Base-by-base conservation (phyloP, 2,888 invertebrate genomes). In the Eupelmus urozonus region DNA sequence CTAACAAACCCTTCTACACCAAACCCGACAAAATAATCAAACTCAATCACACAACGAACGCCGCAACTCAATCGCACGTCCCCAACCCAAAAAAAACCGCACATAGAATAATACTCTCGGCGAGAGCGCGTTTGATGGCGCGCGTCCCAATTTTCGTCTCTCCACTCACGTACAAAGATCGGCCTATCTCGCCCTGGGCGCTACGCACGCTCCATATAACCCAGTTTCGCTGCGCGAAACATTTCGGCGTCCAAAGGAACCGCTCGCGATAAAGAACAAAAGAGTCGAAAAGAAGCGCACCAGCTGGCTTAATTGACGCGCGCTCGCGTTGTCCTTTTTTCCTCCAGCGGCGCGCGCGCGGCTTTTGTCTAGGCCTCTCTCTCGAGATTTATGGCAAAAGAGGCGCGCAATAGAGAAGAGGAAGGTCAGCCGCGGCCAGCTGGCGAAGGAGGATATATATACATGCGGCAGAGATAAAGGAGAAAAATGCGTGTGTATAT, bases 281-380 rank as follows among this genome's bases (percentile, higher is more conserved):
- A 51, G 49, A 57, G 13, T 42, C 55, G 42, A 27, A 63, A 20
- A 45, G 18, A 40, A 25, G 62, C 45, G 42, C 62, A 63, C 40
- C 67, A 70, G 55, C 78, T 71, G 73, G 78, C 78, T 85, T 88
- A 88, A 88, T 87, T 85, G 87, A 87, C 86, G 87, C 84, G 4
- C n/a, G 49, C 49, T 49, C 5, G 2, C 20, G 53, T 45, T 45
- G 53, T 78, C 80, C 81, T 82, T 82, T 82, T 81, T 84, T 86
- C 85, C 85, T 83, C 83, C 76, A n/a, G n/a, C n/a, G n/a, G n/a
- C n/a, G n/a, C n/a, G n/a, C n/a, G n/a, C 49, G 13, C n/a, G 49
- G 85, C 85, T 85, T 86, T 88, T 87, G 85, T 87, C 85, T 87
- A 86, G 84, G n/a, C n/a, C n/a, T n/a, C n/a, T 65, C 81, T 65